phyloP scores from a whole-genome alignment of 2,888 invertebrate species.

The Caenorhabditis auriculariae region DNA sequence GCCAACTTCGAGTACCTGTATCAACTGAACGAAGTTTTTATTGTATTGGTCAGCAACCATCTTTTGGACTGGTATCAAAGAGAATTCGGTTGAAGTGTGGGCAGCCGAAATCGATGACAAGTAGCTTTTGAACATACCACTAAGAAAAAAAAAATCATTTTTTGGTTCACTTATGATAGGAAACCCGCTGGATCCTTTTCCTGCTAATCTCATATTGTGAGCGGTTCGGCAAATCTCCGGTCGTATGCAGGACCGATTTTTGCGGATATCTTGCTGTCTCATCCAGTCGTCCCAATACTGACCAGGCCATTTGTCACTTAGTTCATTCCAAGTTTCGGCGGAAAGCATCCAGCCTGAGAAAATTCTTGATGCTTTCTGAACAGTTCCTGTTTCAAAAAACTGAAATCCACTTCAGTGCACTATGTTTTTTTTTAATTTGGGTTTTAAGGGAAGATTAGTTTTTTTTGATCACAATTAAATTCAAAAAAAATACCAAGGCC shows the following conservation, averaged over 20 bases:
- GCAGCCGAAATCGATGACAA: slow-evolving; percentile 51
- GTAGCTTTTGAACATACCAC: slow-evolving; percentile 57
- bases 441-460: no score
- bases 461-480: no score
- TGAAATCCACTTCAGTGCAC: no score
- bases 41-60: slow-evolving; percentile 73
- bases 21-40: no score
- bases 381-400: no score
- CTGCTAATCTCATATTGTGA: slow-evolving; percentile 75
- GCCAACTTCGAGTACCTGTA: no score
- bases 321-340: slow-evolving; percentile 79
- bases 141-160: slow-evolving; percentile 13
- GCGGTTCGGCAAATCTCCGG: slow-evolving; percentile 92
- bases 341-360: slow-evolving; percentile 91
- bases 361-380: no score
- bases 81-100: slow-evolving; percentile 78
- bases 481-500: slow-evolving; percentile 67
- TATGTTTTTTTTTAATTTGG: no score
- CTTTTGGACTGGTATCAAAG: slow-evolving; percentile 82
- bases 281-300: slow-evolving; percentile 97
- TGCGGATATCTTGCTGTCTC: slow-evolving; percentile 84
- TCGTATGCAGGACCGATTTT: slow-evolving; percentile 82
- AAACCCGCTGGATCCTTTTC: slow-evolving; percentile 80
- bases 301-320: slow-evolving; percentile 86
- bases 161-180: neutral